Base-by-base conservation (phyloP, 2,797 vertebrate genomes). In the Parotocinclus haroldoi region DNA sequence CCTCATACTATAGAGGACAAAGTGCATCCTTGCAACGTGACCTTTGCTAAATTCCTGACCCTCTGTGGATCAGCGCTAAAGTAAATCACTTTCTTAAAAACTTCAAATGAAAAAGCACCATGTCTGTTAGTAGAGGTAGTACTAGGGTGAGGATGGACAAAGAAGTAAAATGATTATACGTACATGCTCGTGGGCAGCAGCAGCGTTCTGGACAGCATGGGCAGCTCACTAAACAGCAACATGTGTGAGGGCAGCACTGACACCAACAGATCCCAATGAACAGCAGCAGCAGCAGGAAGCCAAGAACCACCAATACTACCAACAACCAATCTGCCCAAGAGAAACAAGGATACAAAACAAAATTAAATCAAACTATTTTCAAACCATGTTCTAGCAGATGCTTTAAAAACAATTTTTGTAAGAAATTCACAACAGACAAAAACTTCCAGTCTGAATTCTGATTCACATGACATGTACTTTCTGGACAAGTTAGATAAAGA, bases 191-290 rank as follows among this genome's bases (percentile, higher is more conserved):
- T 0, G 95, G 95, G 72, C 95, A 96, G 83, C 95, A 96, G 84
- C 95, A 97, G 76, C 88, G 91, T 0, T 93, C 88, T 0, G 95
- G 93, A 62, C 95, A 97, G 82, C 95, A 97, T 42, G 94, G 94
- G 69, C 95, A 97, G 56, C 93, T 89, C 76, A 97, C 61, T 7
- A 93, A 94, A 73, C 95, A 97, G 85, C 94, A 96, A 83, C 95
- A 96, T 17, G 92, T 94, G 61, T 96, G 94, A 7, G 95, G 95
- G 74, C 95, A 96, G 73, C 94, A 96, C 82, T 97, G 95, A 51
- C 95, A 96, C 93, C 95, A 97, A 79, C 94, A 97, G 84, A 96
- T 91, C 46, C 90, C 90, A 12, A 95, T 87, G 46, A 93, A 79
- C 16, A 94, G 73, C 64, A 95, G 63, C 63, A 94, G 27, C 37